Evolutionary conservation across 2,797 vertebrate genomes (phyloP).

Genomic region (Pterois miles): DNA sequence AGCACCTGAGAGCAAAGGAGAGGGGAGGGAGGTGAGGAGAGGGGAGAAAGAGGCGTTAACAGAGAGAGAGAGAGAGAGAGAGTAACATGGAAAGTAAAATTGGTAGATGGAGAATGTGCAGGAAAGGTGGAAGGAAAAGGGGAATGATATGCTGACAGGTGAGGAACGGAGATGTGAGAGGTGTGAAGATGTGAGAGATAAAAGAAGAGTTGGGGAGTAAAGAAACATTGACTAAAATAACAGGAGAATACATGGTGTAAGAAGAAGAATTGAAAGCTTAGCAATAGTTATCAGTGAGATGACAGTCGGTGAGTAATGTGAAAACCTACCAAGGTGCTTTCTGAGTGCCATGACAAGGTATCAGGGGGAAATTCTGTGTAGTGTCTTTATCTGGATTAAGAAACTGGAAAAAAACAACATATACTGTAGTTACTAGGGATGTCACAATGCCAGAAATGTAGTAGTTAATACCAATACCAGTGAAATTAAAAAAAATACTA

Average conservation of each 20-base stretch:
- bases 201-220: neutral
- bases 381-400: neutral
- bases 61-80: constrained; percentile 5
- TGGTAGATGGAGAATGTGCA: constrained; percentile 1
- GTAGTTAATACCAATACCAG: too few species aligned
- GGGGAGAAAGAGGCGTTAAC: constrained; percentile 13
- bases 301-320: neutral
- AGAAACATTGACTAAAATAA: neutral
- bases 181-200: constrained; percentile 7
- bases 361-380: too few species aligned
- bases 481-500: neutral
- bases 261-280: neutral
- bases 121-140: neutral
- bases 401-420: neutral
- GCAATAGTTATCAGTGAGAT: neutral
- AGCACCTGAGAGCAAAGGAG: constrained; percentile 62
- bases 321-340: neutral
- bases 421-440: neutral
- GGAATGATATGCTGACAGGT: constrained; percentile 1
- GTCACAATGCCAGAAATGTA: too few species aligned
- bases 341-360: neutral
- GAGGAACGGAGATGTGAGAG: neutral
- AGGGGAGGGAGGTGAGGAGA: constrained; percentile 11
- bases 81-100: constrained; percentile 12
- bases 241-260: neutral